Evolutionary conservation across 2,797 vertebrate genomes (phyloP).

Genomic region (Oryzias sinensis): DNA sequence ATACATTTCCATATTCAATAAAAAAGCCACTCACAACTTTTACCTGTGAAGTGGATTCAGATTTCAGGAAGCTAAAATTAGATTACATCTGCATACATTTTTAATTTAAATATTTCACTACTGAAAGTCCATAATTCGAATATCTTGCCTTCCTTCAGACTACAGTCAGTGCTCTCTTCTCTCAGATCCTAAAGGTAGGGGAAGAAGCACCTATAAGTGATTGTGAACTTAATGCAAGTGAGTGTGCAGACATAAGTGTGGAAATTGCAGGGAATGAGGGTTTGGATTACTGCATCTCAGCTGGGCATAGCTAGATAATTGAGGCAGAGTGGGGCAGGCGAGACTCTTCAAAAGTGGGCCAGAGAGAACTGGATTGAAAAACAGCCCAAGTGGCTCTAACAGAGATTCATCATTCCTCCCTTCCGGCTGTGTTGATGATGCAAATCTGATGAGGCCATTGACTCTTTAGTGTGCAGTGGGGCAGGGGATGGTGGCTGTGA

Average conservation of each 20-base stretch:
- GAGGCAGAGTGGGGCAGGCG: conserved; percentile 68
- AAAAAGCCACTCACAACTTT: conserved; percentile 4
- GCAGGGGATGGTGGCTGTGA: conserved; percentile 36
- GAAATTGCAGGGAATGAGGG: conserved; percentile 82
- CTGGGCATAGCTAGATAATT: conserved; percentile 79
- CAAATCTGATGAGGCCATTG: conserved; percentile 62
- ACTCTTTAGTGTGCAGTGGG: conserved; percentile 34
- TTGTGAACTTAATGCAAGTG: conserved; percentile 74
- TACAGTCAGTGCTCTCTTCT: conserved; percentile 55
- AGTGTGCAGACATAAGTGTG: conserved; percentile 77
- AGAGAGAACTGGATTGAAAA: conserved; percentile 72
- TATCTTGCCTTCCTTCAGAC: conserved; percentile 59
- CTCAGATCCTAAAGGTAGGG: conserved; percentile 70
- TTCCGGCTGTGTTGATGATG: conserved; percentile 70
- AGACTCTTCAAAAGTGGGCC: conserved; percentile 71
- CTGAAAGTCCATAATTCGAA: conserved; percentile 9
- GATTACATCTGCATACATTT: conserved; percentile 23
- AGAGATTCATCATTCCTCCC: conserved; percentile 57
- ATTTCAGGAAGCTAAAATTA: conserved; percentile 24
- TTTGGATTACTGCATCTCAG: conserved; percentile 84
- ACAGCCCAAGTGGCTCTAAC: conserved; percentile 58
- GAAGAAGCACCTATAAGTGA: conserved; percentile 74
- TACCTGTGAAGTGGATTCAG: conserved; percentile 11
- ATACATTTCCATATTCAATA: not conserved
- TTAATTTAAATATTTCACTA: conserved; percentile 14